phyloP scores from a whole-genome alignment of 2,888 invertebrate genomes.

The Phyto melanocephala region DNA sequence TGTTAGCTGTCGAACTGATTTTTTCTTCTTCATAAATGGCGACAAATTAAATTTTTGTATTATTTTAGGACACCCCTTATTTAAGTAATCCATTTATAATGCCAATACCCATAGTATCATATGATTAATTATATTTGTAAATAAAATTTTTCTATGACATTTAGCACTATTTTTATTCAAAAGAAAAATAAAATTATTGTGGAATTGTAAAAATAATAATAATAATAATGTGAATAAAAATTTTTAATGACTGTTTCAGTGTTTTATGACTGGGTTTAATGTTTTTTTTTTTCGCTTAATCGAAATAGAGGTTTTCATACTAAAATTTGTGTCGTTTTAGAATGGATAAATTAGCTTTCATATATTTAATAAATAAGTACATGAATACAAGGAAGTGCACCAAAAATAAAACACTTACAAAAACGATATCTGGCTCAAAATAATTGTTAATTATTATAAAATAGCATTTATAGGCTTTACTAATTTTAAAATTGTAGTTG shows the following conservation, averaged over 20 bases:
- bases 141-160: not conserved
- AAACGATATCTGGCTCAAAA: no score
- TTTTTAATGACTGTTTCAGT: slow-evolving; percentile 23
- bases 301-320: not conserved
- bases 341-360: slow-evolving; percentile 28
- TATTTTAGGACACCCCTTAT: not conserved
- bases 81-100: not conserved
- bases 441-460: no score
- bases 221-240: slow-evolving; percentile 21
- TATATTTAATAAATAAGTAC: not conserved
- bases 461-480: no score
- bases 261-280: slow-evolving; percentile 29
- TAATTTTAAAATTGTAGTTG: no score
- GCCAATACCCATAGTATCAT: not conserved
- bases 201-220: no score
- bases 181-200: not conserved
- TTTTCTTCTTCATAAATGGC: no score
- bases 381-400: no score
- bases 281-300: not conserved
- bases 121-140: not conserved
- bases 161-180: not conserved
- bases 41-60: no score
- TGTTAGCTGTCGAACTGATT: no score
- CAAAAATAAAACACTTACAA: no score
- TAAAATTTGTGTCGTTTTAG: slow-evolving; percentile 6